phyloP scores from a whole-genome alignment of 35 echinoderm and acorn worm species.

The Ophiothrix spiculata region DNA sequence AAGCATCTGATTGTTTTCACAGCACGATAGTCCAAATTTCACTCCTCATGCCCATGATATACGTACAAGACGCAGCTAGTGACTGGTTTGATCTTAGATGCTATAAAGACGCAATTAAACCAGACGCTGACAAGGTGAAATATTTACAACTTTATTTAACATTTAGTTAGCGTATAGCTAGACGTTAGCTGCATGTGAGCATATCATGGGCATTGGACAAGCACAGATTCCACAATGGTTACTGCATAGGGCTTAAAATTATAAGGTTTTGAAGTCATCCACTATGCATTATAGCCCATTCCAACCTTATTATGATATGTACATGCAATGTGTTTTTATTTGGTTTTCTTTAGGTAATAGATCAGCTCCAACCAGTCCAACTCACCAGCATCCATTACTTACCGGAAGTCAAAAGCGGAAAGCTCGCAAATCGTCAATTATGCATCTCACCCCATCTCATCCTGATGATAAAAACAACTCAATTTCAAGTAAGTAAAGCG shows the following conservation, averaged over 20 bases:
- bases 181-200: too few relatives aligned
- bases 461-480: constrained; percentile 1
- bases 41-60: too few relatives aligned
- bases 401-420: constrained; percentile 58
- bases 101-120: too few relatives aligned
- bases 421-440: constrained; percentile 56
- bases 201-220: too few relatives aligned
- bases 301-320: not conserved
- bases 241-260: not conserved
- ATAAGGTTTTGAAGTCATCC: not conserved
- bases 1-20: too few relatives aligned
- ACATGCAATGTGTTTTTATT: not conserved
- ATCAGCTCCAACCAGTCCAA: not conserved
- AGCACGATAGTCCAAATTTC: too few relatives aligned
- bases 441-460: constrained; percentile 35
- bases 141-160: not conserved
- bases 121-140: too few relatives aligned
- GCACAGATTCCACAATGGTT: not conserved
- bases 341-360: not conserved
- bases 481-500: not conserved
- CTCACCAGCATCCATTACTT: not conserved
- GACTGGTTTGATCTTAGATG: too few relatives aligned
- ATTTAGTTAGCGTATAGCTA: not conserved
- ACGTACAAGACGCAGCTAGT: too few relatives aligned
- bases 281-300: not conserved